Evolutionary conservation across 2,113 vertebrate genomes (phyloP), one percentile per base, ranked within the genome.

Genomic region (Ploceus nigricollis): DNA sequence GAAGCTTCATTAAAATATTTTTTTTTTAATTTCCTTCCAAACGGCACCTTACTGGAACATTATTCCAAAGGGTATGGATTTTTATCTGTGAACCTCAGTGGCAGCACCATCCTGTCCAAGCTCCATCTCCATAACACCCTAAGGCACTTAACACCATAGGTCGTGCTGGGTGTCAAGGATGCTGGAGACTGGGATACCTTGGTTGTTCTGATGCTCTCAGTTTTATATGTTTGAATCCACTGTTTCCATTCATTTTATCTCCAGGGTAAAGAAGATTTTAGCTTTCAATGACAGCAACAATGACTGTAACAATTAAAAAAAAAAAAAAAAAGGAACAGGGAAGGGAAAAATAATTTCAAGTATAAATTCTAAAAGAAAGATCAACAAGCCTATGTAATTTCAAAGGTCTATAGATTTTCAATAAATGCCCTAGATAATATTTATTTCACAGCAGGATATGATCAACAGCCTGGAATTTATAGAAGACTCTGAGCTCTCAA

Each of bases 381-480:
- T n/a, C 77, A 93, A 78, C 25, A 90, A 77, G 25, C 22, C 33
- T 75, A 60, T 48, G 15, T 69, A 89, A 85, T 91, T 95, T 82
- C 83, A 82, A 89, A 89, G 61, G 66, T 42, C 45, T 89, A 73
- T 79, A 56, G 84, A 80, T 93, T 95, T 90, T 93, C 85, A 83
- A 35, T 90, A 83, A 93, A 89, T 65, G 58, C 35, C 63, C 50
- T 77, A 83, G 63, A 90, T 86, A 90, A 81, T 88, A 73, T 83
- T 95, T 92, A 70, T 83, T 94, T 93, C 72, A 86, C 63, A 71
- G 50, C 9, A 24, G 47, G 79, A n/a, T 82, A 77, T 57, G 63
- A 92, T 83, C 79, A 92, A 80, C 90, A 86, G 39, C 51, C 30
- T 93, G 42, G 58, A 90, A 94, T 95, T 82, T 70, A 66, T 58